Evolutionary conservation across 1,140 invertebrate genomes (phyloP).

Genomic region (Pseudomyrmex pallidus): DNA sequence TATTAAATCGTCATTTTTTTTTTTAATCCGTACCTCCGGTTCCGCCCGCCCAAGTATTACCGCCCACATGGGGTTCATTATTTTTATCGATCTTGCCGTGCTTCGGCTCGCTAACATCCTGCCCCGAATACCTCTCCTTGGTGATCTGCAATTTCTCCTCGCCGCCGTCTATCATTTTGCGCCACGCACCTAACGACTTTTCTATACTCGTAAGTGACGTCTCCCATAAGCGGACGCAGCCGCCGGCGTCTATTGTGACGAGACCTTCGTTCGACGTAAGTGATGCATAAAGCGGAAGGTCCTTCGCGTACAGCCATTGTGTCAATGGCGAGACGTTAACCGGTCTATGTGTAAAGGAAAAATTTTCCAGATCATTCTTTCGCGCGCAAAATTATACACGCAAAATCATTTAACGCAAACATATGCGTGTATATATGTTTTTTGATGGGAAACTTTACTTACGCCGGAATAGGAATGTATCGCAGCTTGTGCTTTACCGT

Average conservation of each 20-base stretch:
- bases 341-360: conserved; percentile 65
- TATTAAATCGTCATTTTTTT: not conserved
- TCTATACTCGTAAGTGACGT: conserved; percentile 84
- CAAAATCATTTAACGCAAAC: not conserved
- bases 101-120: conserved; percentile 93
- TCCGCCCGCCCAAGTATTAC: conserved; percentile 98
- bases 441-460: conserved; percentile 62
- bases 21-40: conserved; percentile 88
- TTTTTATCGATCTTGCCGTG: conserved; percentile 96
- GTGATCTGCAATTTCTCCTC: conserved; percentile 90
- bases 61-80: conserved; percentile 96
- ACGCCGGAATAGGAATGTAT: conserved; percentile 87
- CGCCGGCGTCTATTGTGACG: conserved; percentile 87
- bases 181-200: conserved; percentile 81
- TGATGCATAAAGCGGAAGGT: conserved; percentile 75
- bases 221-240: conserved; percentile 88
- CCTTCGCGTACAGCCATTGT: conserved; percentile 83
- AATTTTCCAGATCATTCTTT: conserved; percentile 26
- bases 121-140: conserved; percentile 89
- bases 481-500: conserved; percentile 84
- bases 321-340: conserved; percentile 71
- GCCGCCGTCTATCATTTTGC: conserved; percentile 80
- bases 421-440: not conserved
- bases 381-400: conserved; percentile 8
- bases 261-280: conserved; percentile 80